Base-by-base conservation (phyloP, 2,888 invertebrate species). In the Synanthedon formicaeformis region DNA sequence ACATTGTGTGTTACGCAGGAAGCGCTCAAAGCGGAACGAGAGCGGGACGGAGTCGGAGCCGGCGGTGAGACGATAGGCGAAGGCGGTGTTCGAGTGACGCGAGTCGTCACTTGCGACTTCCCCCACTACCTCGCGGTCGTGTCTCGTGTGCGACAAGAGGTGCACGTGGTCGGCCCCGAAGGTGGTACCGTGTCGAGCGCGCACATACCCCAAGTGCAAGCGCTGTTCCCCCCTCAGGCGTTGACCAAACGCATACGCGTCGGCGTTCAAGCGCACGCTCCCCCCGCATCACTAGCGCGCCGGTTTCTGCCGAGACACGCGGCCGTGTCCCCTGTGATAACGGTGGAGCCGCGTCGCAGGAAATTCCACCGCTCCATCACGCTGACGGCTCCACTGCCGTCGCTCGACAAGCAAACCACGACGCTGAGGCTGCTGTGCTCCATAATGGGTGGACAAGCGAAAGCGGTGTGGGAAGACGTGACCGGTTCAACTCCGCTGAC, bases 311-410 rank as follows among this genome's bases (percentile, higher is more conserved):
- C 99, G 56, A 97, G 99, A 71, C 94, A 97, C 60, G 98, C 97
- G 40, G 97, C 97, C 13, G 98, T 98, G 27, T 97, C 98, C 54
- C 98, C 99, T 41, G 97, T 99, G 57, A 95, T 99, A 56, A 99
- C 99, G 0, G 97, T 99, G 55, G 99, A 99, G 84, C 99, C 99
- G 12, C 88, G 99, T 51, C 89, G 99, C 51, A 90, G 99, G 60
- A 99, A 99, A 89, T 99, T 99, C 91, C 99, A 99, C 81, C 97
- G 98, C 78, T 96, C 97, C 41, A 99, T 99, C 73, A 98, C 98
- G 58, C 90, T 99, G 64, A 98, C 97, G 54, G 96, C 98, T 77
- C 99, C 99, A 8, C 66, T 88, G 91, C 97, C 70, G 23, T 12
- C 14, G 4, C 45, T 13, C 45, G 45, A 56, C 3, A 53, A 57